Evolutionary conservation across 2,797 vertebrate genomes (phyloP).

Genomic region (Eremophila alpestris): DNA sequence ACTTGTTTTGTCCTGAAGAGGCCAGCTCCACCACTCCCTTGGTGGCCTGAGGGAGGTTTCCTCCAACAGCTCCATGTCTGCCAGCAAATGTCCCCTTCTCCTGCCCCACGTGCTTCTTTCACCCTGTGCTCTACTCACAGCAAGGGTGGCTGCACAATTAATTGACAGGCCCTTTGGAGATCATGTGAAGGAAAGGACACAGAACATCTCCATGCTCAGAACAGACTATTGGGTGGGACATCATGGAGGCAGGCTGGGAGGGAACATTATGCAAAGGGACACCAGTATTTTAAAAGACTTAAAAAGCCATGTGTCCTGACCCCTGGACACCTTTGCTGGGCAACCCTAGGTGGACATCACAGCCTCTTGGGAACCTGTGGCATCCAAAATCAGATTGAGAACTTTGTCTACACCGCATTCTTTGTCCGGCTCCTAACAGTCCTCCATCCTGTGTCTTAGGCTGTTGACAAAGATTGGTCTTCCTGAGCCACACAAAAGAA

Average conservation of each 20-base stretch:
- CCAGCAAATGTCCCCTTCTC: background rate
- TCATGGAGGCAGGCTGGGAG: background rate
- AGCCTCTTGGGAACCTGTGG: background rate
- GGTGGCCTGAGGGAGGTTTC: background rate
- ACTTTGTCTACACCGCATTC: background rate
- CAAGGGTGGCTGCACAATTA: background rate
- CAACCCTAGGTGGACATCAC: background rate
- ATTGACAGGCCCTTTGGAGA: background rate
- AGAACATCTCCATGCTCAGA: background rate
- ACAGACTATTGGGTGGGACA: background rate
- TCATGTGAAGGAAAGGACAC: background rate
- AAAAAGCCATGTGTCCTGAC: background rate
- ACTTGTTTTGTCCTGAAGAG: background rate
- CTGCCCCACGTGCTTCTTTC: background rate
- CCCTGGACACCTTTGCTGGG: background rate
- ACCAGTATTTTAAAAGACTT: background rate
- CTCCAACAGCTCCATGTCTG: background rate
- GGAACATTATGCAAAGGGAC: background rate
- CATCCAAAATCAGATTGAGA: background rate
- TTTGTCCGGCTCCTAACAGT: background rate
- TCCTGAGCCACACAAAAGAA: slow-evolving; percentile 6
- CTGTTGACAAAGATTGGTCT: background rate
- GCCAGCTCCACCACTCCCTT: background rate
- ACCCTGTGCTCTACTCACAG: background rate
- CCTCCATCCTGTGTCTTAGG: background rate